A percentile compares a stretch with the other conserved stretches of the same genome.
phyloP scores from a whole-genome alignment of 2,888 invertebrate species.

The Cybosia mesomella region DNA sequence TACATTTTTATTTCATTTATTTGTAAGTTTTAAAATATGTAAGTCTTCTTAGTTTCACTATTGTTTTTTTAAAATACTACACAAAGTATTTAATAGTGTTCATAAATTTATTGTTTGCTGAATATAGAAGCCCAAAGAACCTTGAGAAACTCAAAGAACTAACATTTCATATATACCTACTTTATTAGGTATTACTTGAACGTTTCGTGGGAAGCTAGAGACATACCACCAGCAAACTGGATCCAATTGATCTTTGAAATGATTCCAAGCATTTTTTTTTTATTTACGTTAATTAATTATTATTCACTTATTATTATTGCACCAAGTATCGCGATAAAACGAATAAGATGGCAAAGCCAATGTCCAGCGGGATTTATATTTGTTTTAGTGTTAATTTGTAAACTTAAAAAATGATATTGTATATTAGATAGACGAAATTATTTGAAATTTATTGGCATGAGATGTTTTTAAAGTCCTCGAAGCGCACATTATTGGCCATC shows the following conservation, averaged over 20 bases:
- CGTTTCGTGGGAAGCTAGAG: neutral
- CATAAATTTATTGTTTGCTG: conserved; percentile 4
- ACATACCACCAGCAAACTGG: neutral
- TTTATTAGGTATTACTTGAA: neutral
- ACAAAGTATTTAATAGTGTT: neutral
- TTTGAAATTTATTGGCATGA: conserved; percentile 47
- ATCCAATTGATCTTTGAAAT: neutral
- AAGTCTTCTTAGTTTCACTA: neutral
- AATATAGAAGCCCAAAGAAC: conserved; percentile 2
- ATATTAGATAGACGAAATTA: conserved; percentile 73
- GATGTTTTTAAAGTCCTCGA: conserved; percentile 38
- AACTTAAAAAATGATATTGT: conserved; percentile 64
- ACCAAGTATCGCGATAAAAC: conserved; percentile 47
- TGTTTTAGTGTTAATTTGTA: conserved; percentile 68
- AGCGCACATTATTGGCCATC: conserved; percentile 56
- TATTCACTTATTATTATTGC: conserved; percentile 65
- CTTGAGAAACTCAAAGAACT: neutral
- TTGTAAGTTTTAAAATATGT: neutral
- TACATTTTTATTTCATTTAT: neutral
- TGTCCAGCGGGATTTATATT: conserved; percentile 63
- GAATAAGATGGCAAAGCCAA: conserved; percentile 64
- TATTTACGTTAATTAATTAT: conserved; percentile 21
- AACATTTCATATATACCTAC: neutral
- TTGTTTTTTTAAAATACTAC: neutral
- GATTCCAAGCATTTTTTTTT: neutral